Conservation (phyloP, 2,888 invertebrate species). For the Eilema sororculum region DNA sequence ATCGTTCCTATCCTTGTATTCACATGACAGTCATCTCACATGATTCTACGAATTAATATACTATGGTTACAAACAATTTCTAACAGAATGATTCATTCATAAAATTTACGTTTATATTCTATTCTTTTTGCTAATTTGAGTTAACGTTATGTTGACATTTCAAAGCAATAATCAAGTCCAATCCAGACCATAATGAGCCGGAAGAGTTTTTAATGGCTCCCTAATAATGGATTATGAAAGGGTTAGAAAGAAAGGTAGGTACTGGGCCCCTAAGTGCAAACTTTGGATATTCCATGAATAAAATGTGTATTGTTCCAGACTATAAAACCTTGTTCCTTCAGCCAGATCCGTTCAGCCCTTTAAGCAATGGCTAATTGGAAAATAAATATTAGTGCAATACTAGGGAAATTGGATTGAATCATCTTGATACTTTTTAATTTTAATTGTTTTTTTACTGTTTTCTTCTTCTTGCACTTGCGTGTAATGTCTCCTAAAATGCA, state of each 20-base stretch:
- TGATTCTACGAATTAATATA: slow-evolving; percentile 47
- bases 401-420: too few species aligned
- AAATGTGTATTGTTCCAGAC: too few species aligned
- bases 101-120: too few species aligned
- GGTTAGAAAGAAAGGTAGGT: background rate
- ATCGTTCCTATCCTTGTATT: slow-evolving; percentile 49
- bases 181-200: background rate
- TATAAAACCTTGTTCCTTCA: too few species aligned
- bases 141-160: slow-evolving; percentile 1
- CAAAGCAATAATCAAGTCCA: background rate
- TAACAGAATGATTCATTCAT: slow-evolving; percentile 7
- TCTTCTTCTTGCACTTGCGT: too few species aligned
- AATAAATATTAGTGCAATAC: too few species aligned
- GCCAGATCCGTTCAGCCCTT: too few species aligned
- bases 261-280: background rate
- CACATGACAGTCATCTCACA: slow-evolving; percentile 59
- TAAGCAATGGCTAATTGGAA: too few species aligned
- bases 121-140: slow-evolving; percentile 12
- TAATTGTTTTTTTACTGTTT: too few species aligned
- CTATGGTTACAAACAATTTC: slow-evolving; percentile 9
- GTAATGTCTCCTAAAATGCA: too few species aligned
- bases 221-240: background rate
- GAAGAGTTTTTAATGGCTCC: background rate
- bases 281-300: too few species aligned
- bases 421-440: too few species aligned